Evolutionary conservation across 92 coral and sea anemone genomes (phyloP), one percentile per base, ranked within the genome.

Genomic region (Actinostola sp.): DNA sequence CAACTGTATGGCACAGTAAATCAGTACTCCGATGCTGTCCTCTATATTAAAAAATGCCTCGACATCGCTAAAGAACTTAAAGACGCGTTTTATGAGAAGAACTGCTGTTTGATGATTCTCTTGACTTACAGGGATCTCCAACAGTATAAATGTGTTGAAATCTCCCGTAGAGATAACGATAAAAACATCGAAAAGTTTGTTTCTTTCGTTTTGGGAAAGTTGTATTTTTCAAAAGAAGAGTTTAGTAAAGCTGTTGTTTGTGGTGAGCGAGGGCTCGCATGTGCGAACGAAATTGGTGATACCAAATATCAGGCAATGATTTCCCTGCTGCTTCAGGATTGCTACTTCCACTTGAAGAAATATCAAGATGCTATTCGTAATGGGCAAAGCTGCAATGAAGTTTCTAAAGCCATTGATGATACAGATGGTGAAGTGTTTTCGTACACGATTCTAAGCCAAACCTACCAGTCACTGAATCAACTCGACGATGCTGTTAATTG

Each of bases 11-110:
- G n/a, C n/a, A n/a, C n/a, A n/a, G n/a, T n/a, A n/a, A n/a, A n/a
- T n/a, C n/a, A n/a, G n/a, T n/a, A n/a, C n/a, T n/a, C n/a, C n/a
- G n/a, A n/a, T n/a, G n/a, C n/a, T n/a, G n/a, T n/a, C n/a, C n/a
- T n/a, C n/a, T n/a, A n/a, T n/a, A n/a, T n/a, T 72, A 19, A 71
- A 72, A 44, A 66, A 53, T 25, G 67, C 31, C 53, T 64, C 30
- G 53, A 28, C 51, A 64, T 64, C 25, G 70, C 70, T 17, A 29
- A 43, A 24, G 30, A 26, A 64, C 29, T 43, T 25, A 48, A 31
- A 12, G 51, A 64, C 7, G 17, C 21, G 25, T 15, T 0, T 16
- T 27, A 10, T 4, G 49, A 45, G 13, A 43, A 10, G 70, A 0
- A 0, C 29, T 43, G 33, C 14, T 64, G 29, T 39, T 26, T 35